Evolutionary conservation across 2,113 vertebrate genomes (phyloP).

Genomic region (Oryctolagus cuniculus): DNA sequence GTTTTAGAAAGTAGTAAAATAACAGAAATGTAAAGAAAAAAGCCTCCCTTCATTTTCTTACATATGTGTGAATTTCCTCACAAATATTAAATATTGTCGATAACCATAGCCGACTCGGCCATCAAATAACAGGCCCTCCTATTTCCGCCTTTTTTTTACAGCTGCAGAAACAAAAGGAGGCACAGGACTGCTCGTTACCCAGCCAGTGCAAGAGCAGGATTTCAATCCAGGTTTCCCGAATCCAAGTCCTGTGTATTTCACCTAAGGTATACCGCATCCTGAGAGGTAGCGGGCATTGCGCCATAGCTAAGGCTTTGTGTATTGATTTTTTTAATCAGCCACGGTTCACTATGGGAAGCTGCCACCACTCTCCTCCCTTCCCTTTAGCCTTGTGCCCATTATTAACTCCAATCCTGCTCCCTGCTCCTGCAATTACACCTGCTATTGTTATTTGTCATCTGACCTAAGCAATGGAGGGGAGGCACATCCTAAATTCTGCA

Average conservation of each 20-base stretch:
- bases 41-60: not conserved
- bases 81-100: not conserved
- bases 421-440: not conserved
- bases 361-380: not conserved
- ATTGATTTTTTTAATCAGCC: not conserved
- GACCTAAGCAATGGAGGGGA: not conserved
- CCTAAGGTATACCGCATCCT: not conserved
- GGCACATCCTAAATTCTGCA: not conserved
- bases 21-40: not conserved
- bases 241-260: slow-evolving; percentile 3
- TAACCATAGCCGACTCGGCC: no score
- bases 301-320: not conserved
- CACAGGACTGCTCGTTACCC: not conserved
- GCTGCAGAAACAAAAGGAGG: not conserved
- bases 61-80: not conserved
- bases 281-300: not conserved
- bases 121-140: not conserved
- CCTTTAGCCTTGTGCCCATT: not conserved
- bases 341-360: not conserved
- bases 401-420: not conserved
- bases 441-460: not conserved
- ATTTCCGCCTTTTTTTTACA: not conserved
- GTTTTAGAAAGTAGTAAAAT: slow-evolving; percentile 50
- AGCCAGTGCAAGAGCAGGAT: not conserved
- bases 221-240: slow-evolving; percentile 20